Conservation (phyloP, 2,113 vertebrate species). For the Centropristis striata region DNA sequence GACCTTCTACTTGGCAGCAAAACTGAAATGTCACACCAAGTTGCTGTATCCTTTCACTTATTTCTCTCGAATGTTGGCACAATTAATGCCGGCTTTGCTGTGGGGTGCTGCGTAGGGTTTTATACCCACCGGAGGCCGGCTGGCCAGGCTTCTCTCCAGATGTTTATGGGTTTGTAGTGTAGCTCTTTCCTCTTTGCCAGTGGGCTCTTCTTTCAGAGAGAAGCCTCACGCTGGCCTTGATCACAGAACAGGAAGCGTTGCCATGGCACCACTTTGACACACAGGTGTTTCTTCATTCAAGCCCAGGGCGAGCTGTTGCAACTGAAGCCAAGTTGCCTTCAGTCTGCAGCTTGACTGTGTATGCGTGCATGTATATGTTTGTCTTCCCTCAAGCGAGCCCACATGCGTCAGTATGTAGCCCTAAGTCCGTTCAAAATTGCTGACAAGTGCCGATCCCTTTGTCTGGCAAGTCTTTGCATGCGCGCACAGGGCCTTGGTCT, state of each 20-base stretch:
- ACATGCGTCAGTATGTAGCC: conserved; percentile 60
- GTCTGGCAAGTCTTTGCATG: conserved; percentile 72
- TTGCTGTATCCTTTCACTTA: neutral
- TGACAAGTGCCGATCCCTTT: conserved; percentile 79
- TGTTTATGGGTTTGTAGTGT: conserved; percentile 47
- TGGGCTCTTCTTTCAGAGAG: conserved; percentile 47
- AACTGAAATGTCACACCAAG: neutral
- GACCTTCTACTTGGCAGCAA: conserved; percentile 7
- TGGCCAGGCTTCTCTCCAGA: conserved; percentile 31
- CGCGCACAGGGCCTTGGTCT: conserved; percentile 65
- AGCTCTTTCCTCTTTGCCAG: conserved; percentile 44
- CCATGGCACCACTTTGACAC: conserved; percentile 76
- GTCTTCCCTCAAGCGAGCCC: conserved; percentile 54
- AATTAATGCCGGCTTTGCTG: neutral
- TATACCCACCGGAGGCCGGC: conserved; percentile 2
- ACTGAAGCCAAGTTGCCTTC: conserved; percentile 64
- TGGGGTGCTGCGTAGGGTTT: neutral
- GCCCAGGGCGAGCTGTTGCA: conserved; percentile 68
- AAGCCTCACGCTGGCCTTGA: conserved; percentile 64
- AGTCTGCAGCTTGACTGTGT: conserved; percentile 32
- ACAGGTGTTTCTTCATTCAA: conserved; percentile 78
- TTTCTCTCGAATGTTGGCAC: conserved; percentile 9
- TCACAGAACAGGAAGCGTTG: conserved; percentile 76
- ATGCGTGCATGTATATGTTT: conserved; percentile 19
- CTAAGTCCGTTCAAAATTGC: conserved; percentile 73